Base-by-base conservation (phyloP, 1,140 invertebrate genomes). In the Sinonovacula constricta region DNA sequence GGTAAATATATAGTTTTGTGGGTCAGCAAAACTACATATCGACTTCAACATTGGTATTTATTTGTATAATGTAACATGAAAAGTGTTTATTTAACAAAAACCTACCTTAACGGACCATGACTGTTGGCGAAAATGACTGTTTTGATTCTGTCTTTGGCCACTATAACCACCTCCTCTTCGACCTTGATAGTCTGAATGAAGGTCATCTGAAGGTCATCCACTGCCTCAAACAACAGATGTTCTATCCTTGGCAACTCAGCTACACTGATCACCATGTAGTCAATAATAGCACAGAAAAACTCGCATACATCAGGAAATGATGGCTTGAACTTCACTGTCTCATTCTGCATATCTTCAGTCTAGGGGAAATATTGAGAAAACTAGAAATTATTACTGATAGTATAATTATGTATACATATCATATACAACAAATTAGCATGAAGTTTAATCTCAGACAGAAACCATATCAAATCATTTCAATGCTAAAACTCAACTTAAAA, bases 121-220 rank as follows among this genome's bases (percentile, higher is more conserved):
- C 92, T 88, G 89, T 96, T 96, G 0, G 87, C 86, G 34, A 89
- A 84, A 68, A 95, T 92, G 56, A 93, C 89, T 0, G 88, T 82
- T 51, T 93, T 75, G 24, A 93, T 92, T 75, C 92, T 90, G 7
- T 91, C 89, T 65, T 90, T 90, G n/a, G 85, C 84, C 12, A 65
- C 39, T 12, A 84, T 68, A 4, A 72, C 87, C 0, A 90, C 45
- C 56, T 91, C 88, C 67, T 92, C 91, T 22, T 86, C 81, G 22
- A 88, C 62, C 22, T 83, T 62, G 7, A 91, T 87, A n/a, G 83
- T 82, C 5, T 80, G 83, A 60, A 91, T 84, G 49, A 56, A 84
- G 0, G 79, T 81, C 7, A 71, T 63, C 10, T 85, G 75, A 15
- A 87, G 79, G 24, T 88, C 84, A 22, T 90, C 88, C 7, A 89